Evolutionary conservation across 2,113 vertebrate species (phyloP), one percentile per base, ranked within the genome.

Genomic region (Thalassoma bifasciatum): DNA sequence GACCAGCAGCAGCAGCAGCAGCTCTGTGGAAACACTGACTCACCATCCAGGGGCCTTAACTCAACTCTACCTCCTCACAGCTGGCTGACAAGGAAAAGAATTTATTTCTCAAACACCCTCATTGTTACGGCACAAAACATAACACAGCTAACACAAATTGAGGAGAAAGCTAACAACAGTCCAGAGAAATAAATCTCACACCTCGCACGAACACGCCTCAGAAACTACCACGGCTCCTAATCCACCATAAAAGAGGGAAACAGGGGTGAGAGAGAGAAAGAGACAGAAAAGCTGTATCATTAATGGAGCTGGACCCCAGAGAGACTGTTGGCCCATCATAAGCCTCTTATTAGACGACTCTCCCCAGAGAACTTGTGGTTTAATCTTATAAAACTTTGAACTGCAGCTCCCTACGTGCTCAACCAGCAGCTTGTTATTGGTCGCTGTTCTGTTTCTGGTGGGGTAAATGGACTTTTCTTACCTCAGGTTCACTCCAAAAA

Each of bases 21-120:
- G 75, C 36, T 86, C 74, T 78, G 34, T 88, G 92, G 92, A 93
- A 93, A 91, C 54, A 81, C 70, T 92, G 89, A 93, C 81, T 91
- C 88, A 92, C 83, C 53, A 66, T 38, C 54, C 54, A 66, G 60
- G 84, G 76, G 62, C 38, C 70, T 79, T 54, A 36, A 74, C 66
- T 86, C 72, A 77, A 82, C 60, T 90, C 71, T 83, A 66, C 72
- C 72, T 86, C 75, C 62, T 64, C 66, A 24, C 67, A 84, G 82
- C 87, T 87, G 79, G 76, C 82, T 66, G 77, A 49, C 42, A 21
- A 77, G 46, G 10, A 66, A 63, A 57, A 4, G 12, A 59, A 50
- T 76, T 73, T 26, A 80, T 81, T 80, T 86, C 75, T 72, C 52
- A 80, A 87, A 85, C 75, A 81, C 73, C 67, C 78, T 82, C 67